Evolutionary conservation across 2,888 invertebrate species (phyloP).

Genomic region (Pandemis cinnamomeana): DNA sequence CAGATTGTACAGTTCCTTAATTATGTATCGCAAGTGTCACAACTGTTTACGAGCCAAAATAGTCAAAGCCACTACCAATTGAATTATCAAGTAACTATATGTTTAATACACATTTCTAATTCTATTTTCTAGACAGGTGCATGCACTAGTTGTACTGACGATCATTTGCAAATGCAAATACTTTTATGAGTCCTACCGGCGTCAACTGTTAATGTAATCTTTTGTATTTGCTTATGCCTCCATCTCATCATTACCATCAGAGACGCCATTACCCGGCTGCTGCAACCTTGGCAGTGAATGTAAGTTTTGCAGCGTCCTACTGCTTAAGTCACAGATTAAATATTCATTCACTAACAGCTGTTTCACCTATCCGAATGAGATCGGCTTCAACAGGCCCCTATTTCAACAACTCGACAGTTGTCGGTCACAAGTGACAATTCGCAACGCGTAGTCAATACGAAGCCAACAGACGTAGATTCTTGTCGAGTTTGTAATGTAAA

Average conservation of each 20-base stretch:
- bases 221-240: not conserved
- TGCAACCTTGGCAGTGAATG: conserved; percentile 1
- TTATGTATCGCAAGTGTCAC: not conserved
- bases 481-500: too few species aligned
- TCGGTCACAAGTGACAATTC: too few species aligned
- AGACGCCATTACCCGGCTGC: not conserved
- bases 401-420: too few species aligned
- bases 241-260: not conserved
- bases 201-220: not conserved
- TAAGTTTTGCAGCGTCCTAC: not conserved
- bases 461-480: too few species aligned
- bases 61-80: not conserved
- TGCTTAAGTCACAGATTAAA: not conserved
- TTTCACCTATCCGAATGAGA: too few species aligned
- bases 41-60: not conserved
- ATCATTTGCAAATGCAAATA: not conserved
- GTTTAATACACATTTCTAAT: not conserved
- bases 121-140: not conserved
- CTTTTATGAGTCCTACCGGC: not conserved
- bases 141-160: not conserved
- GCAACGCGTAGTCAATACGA: too few species aligned
- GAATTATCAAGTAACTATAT: not conserved
- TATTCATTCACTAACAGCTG: not conserved
- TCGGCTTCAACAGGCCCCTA: too few species aligned
- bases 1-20: conserved; percentile 44